These are phyloP conservation scores for Cygnus atratus DNA, from an alignment of 2,113 vertebrate species.

Conservation along the genomic window DNA sequence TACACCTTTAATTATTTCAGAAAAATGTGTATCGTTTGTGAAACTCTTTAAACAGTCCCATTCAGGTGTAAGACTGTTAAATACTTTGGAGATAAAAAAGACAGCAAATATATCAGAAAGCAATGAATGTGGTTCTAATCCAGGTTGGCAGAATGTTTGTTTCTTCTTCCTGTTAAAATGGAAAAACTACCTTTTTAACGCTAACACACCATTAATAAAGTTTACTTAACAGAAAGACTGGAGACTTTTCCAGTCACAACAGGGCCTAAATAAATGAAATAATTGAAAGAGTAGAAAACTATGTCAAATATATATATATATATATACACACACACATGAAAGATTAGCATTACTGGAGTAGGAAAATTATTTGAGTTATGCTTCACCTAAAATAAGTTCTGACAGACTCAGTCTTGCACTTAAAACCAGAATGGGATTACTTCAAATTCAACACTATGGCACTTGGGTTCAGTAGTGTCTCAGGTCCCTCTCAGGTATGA, in stretches of 20 bases:
- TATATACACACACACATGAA: background rate
- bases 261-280: background rate
- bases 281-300: background rate
- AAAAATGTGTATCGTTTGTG: background rate
- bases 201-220: background rate
- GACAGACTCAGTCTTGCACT: constrained; percentile 4
- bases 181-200: background rate
- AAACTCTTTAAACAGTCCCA: background rate
- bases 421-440: constrained; percentile 28
- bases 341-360: background rate
- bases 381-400: constrained; percentile 42
- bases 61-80: background rate
- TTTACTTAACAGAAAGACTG: background rate
- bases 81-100: background rate
- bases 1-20: background rate
- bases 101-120: background rate
- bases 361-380: constrained; percentile 14
- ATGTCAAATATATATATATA: background rate
- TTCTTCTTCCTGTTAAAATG: background rate
- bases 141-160: background rate
- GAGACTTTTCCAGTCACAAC: background rate
- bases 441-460: constrained; percentile 1
- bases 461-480: background rate
- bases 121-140: background rate
- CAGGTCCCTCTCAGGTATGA: background rate